These are phyloP conservation scores for Girardinichthys multiradiatus DNA, from an alignment of 2,113 vertebrate genomes.

Conservation along the genomic window DNA sequence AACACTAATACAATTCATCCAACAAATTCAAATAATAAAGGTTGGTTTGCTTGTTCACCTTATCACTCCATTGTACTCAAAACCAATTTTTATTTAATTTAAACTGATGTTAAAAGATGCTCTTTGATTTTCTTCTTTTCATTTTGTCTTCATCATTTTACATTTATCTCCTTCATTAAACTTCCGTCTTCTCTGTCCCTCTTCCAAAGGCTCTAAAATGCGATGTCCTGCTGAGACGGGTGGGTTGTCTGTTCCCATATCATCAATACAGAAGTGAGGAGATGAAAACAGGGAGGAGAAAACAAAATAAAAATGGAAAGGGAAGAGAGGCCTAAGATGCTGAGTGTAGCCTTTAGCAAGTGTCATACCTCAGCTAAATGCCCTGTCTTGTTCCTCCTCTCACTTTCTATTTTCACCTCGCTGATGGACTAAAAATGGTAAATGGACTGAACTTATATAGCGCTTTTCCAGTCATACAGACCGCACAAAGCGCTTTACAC, in stretches of 20 bases:
- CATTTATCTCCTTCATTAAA: conserved; percentile 6
- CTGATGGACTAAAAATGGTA: conserved; percentile 35
- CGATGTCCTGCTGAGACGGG: conserved; percentile 47
- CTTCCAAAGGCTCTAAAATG: conserved; percentile 39
- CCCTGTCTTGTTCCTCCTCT: conserved; percentile 23
- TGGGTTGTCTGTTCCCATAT: conserved; percentile 43
- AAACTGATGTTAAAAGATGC: not conserved
- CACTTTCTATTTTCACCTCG: conserved; percentile 25
- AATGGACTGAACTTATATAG: too few species aligned
- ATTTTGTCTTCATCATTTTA: conserved; percentile 1
- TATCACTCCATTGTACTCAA: not conserved
- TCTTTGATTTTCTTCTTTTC: not conserved
- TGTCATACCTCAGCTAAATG: conserved; percentile 47
- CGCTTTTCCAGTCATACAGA: too few species aligned
- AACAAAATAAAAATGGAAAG: conserved; percentile 9
- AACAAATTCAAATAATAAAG: not conserved
- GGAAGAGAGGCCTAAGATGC: conserved; percentile 12
- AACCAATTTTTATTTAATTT: not conserved
- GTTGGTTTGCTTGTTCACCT: not conserved
- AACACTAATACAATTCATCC: not conserved
- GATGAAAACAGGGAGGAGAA: conserved; percentile 16
- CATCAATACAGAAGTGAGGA: conserved; percentile 31
- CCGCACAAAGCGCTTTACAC: too few species aligned
- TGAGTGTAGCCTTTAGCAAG: conserved; percentile 44
- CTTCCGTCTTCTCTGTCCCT: conserved; percentile 2